Evolutionary conservation across 2,797 vertebrate genomes (phyloP).

Genomic region (Bovichtus diacanthus): DNA sequence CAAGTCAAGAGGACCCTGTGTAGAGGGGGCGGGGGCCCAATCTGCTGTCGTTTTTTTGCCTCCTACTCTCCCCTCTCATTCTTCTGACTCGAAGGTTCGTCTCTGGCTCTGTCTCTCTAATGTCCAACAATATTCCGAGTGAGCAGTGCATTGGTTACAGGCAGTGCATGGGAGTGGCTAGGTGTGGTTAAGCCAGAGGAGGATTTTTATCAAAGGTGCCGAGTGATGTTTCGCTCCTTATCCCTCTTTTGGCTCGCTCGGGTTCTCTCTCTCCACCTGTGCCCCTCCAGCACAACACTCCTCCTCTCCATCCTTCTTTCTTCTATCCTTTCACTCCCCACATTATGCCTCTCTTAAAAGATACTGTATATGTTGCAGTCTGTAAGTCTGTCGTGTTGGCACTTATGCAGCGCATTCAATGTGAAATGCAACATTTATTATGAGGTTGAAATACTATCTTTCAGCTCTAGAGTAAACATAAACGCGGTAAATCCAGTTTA

Average conservation of each 20-base stretch:
- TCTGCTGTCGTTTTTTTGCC: constrained; percentile 39
- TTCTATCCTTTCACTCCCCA: neutral
- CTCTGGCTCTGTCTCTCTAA: constrained; percentile 18
- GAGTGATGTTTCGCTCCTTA: constrained; percentile 48
- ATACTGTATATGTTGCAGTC: neutral
- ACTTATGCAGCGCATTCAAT: neutral
- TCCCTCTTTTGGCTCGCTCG: constrained; percentile 25
- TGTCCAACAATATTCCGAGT: constrained; percentile 14
- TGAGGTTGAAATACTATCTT: neutral
- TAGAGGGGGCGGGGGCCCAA: constrained; percentile 16
- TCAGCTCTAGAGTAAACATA: neutral
- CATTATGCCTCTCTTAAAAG: constrained; percentile 1
- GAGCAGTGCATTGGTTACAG: constrained; percentile 14
- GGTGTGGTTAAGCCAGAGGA: constrained; percentile 20
- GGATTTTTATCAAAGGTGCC: constrained; percentile 54
- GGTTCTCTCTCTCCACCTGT: constrained; percentile 33
- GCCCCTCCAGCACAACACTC: constrained; percentile 4
- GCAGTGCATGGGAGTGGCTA: constrained; percentile 11
- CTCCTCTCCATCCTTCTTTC: constrained; percentile 16
- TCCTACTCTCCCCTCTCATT: constrained; percentile 9
- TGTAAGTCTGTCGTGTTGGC: neutral
- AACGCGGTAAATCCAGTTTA: neutral
- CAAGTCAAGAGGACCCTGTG: constrained; percentile 56
- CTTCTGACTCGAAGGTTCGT: constrained; percentile 17
- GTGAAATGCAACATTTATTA: neutral